Evolutionary conservation across 2,113 vertebrate genomes (phyloP), one percentile per base, ranked within the genome.

Genomic region (Sander vitreus): DNA sequence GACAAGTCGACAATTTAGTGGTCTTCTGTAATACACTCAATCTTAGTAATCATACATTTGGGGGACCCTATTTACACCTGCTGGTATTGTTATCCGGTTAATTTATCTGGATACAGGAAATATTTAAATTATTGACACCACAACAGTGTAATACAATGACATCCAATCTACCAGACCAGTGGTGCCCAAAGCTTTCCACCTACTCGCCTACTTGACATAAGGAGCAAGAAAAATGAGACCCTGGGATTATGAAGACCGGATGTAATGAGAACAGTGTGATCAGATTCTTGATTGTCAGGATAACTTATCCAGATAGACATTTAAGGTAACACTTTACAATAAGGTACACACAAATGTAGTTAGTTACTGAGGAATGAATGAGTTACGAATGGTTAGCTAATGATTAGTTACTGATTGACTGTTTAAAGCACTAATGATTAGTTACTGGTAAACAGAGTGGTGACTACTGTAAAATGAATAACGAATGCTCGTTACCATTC

Each of bases 1-100:
- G 0, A 60, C 60, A 50, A 33, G 16, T 33, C 1, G 33, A 33
- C 33, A 39, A 9, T 39, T 39, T 27, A 55, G 71, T 13, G 45
- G 2, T 73, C 25, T 48, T 33, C 36, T 51, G 15, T 30, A 39
- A 48, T 16, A 53, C 23, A 27, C 55, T 4, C 27, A 36, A 48
- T 39, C 33, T 19, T n/a, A 36, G 13, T 54, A 19, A 19, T 36
- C 21, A 51, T 58, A 2, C 15, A 3, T 23, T 54, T 14, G 7
- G 6, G 13, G 11, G 14, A 74, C 9, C 8, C 5, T 47, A 12
- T 57, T 71, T 43, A 73, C 50, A 79, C 18, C 78, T 70, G 53
- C 8, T 82, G 73, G 72, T 47, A 69, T 12, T 8, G 14, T 15
- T 67, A 75, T 67, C 69, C 85, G 73, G 50, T 78, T 65, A 43